Conservation (phyloP, 2,797 vertebrate genomes). For the Malurus leucopterus region DNA sequence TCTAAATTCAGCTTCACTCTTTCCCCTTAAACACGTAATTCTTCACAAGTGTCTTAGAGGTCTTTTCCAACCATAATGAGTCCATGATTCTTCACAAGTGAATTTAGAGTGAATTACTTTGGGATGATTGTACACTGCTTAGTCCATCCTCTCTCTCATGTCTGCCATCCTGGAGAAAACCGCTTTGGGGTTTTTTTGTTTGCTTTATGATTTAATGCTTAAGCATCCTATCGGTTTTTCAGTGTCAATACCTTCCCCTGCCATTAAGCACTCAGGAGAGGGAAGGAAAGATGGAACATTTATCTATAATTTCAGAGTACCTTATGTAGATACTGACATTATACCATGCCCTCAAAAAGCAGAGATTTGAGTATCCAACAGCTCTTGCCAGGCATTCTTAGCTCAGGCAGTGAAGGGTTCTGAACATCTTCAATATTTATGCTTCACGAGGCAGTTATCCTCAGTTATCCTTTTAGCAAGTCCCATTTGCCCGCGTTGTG, state of each 20-base stretch:
- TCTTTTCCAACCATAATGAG: not conserved
- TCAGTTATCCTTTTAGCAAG: slow-evolving; percentile 67
- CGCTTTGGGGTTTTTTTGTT: not conserved
- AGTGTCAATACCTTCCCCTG: not conserved
- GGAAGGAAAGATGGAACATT: not conserved
- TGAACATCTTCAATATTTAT: slow-evolving; percentile 38
- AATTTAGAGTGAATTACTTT: not conserved
- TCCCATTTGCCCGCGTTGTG: slow-evolving; percentile 59
- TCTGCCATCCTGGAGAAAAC: not conserved
- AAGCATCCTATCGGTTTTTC: not conserved
- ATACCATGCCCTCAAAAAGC: not conserved
- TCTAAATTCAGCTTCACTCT: slow-evolving; percentile 2
- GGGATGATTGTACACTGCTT: not conserved
- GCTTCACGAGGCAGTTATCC: slow-evolving; percentile 55
- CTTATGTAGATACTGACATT: not conserved
- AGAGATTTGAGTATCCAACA: not conserved
- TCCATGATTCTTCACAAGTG: not conserved
- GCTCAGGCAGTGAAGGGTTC: slow-evolving; percentile 12
- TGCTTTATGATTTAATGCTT: not conserved
- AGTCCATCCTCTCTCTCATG: not conserved
- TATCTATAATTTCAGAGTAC: not conserved
- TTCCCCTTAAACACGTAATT: not conserved
- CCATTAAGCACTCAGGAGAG: not conserved
- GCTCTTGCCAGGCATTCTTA: not conserved
- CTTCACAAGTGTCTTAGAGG: not conserved